phyloP scores from a whole-genome alignment of 2,113 vertebrate species.

The Uria aalge region DNA sequence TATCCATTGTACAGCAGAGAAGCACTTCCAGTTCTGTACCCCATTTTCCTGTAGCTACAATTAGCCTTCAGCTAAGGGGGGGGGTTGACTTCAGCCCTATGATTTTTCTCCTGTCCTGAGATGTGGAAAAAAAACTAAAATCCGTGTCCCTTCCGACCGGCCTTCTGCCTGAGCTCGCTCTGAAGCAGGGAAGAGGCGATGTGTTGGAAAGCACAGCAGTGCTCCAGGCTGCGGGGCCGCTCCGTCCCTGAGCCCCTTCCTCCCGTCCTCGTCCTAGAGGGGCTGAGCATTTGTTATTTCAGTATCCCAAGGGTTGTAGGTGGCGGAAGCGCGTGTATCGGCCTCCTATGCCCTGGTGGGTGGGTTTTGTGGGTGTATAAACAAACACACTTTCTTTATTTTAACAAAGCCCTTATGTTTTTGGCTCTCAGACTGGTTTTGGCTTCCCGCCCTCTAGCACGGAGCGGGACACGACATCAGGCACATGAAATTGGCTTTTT shows the following conservation, averaged over 20 bases:
- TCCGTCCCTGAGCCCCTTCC: background rate
- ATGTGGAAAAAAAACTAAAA: background rate
- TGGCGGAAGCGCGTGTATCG: background rate
- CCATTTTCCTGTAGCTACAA: background rate
- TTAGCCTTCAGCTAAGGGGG: background rate
- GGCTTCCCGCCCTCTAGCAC: background rate
- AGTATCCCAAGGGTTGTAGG: background rate
- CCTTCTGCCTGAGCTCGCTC: background rate
- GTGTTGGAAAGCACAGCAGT: background rate
- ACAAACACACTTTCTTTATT: background rate
- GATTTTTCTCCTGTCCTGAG: background rate
- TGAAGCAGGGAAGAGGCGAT: background rate
- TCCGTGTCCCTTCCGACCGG: background rate
- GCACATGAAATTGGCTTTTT: accelerated
- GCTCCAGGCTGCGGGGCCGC: background rate
- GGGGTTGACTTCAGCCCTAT: background rate
- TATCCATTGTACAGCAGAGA: background rate
- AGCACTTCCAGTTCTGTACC: background rate
- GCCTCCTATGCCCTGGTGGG: background rate
- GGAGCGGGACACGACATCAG: background rate
- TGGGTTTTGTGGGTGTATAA: background rate
- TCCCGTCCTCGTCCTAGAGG: background rate
- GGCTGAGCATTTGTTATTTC: background rate
- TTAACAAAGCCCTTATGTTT: background rate
- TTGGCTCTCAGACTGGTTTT: background rate